A percentile compares a stretch with the other conserved stretches of the same genome.
phyloP scores from a whole-genome alignment of 2,797 vertebrate genomes.

The Helarctos malayanus region DNA sequence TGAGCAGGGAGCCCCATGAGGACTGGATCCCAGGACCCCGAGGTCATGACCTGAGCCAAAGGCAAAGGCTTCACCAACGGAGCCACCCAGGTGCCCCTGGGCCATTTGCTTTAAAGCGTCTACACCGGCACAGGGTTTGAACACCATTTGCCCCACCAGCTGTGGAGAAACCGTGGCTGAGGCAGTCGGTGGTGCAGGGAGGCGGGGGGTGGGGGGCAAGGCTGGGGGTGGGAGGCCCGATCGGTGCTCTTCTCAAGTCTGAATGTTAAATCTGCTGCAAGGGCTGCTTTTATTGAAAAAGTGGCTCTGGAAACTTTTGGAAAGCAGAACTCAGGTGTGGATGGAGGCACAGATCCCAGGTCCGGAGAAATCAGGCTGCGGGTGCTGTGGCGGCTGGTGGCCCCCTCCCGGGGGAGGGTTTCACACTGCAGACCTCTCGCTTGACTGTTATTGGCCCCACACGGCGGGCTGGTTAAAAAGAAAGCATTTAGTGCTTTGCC shows the following conservation, averaged over 20 bases:
- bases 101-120: neutral
- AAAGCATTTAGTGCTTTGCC: neutral
- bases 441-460: neutral
- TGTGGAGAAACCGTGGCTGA: rapidly evolving
- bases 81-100: neutral
- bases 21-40: neutral
- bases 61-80: neutral
- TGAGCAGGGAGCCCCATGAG: rapidly evolving
- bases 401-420: neutral
- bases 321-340: neutral
- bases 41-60: neutral
- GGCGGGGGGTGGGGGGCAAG: rapidly evolving
- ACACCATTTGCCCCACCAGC: rapidly evolving
- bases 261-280: rapidly evolving
- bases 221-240: rapidly evolving
- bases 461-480: neutral
- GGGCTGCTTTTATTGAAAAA: neutral
- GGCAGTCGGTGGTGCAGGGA: rapidly evolving
- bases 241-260: neutral
- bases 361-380: neutral
- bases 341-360: neutral
- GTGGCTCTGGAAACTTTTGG: rapidly evolving
- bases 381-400: no score
- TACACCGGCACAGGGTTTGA: rapidly evolving
- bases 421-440: neutral